These are phyloP conservation scores for Psittacula derbiana DNA, from an alignment of 2,797 vertebrate genomes.

Conservation along the genomic window DNA sequence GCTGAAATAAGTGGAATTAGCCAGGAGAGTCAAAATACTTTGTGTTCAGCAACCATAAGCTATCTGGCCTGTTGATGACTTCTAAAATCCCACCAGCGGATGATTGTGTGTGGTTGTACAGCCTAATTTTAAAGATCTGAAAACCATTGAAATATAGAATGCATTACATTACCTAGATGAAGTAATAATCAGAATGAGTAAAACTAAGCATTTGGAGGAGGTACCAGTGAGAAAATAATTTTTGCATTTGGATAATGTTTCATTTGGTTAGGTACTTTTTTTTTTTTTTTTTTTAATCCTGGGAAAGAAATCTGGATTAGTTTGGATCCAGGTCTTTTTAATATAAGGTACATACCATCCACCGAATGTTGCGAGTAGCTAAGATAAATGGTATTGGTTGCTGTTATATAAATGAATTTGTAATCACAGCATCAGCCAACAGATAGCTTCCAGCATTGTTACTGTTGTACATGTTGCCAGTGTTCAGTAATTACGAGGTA, in stretches of 20 bases:
- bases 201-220: not conserved
- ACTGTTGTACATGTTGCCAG: not conserved
- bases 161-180: not conserved
- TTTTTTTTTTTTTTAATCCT: not conserved
- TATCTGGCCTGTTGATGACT: not conserved
- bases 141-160: not conserved
- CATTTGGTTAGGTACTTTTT: not conserved
- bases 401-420: not conserved
- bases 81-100: not conserved
- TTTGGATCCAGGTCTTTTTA: not conserved
- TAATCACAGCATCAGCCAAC: not conserved
- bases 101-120: not conserved
- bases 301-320: not conserved
- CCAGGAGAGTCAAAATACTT: slow-evolving; percentile 41
- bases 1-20: slow-evolving; percentile 49
- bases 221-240: not conserved
- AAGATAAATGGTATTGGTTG: not conserved
- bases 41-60: slow-evolving; percentile 25
- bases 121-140: not conserved
- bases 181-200: not conserved
- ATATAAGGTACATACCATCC: not conserved
- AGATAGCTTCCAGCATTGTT: not conserved
- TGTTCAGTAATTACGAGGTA: not conserved
- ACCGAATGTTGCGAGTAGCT: not conserved
- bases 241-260: not conserved